Evolutionary conservation across 1,140 invertebrate genomes (phyloP), one percentile per base, ranked within the genome.

Genomic region (Neoseiulus cucumeris): DNA sequence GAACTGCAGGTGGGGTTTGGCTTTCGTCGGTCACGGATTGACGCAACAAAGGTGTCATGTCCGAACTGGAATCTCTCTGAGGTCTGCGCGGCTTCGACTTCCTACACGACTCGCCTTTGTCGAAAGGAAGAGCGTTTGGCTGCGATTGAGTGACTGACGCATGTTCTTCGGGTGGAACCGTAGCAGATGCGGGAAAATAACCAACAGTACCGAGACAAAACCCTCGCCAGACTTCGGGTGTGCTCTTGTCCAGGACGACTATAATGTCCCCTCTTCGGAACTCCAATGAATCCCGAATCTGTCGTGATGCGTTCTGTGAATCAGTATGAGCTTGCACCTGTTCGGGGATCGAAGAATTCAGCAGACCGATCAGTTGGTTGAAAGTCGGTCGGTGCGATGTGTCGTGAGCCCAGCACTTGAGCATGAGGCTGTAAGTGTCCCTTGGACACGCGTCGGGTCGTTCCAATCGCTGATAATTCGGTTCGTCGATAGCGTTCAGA

Each of bases 361-460:
- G 33, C 44, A 18, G 69, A 68, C 28, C 70, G 66, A 65, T 68
- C 1, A 98, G 79, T 70, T 94, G 88, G 51, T 83, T 82, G 74
- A 98, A 98, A 51, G 84, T 88, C 0, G 93, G 93, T 66, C 94
- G 77, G 68, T 86, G 83, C 17, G 80, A 79, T 0, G 65, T 55
- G 44, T 80, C 72, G 71, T 96, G 90, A 65, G 87, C 82, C 94
- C 94, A 98, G 75, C 93, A 97, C 72, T 92, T 86, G 47, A 86
- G 78, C 93, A 98, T 98, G 12, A 94, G 75, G 6, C 82, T 79
- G 72, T 92, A 98, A 75, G 93, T 91, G 25, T 93, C 91, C 66
- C 86, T 84, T 0, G 95, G 92, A 77, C 94, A 98, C 69, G 88
- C 90, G 70, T 94, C 89, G 0, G 94, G 94, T 70, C 89, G 83